These are phyloP conservation scores for Chlorops oryzae DNA, from an alignment of 1,140 invertebrate species.

Conservation along the genomic window DNA sequence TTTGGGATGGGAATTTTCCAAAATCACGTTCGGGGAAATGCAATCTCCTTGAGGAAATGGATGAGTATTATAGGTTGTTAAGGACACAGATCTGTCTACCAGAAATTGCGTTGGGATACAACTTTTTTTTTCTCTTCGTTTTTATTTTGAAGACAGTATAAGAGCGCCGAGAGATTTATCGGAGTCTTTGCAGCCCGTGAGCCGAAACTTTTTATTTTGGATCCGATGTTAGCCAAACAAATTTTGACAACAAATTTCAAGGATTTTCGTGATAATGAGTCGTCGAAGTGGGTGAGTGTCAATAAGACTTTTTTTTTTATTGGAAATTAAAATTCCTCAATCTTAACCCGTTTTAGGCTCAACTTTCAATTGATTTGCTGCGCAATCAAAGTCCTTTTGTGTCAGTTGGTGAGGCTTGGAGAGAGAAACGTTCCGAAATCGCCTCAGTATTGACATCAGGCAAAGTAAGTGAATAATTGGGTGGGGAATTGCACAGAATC, in stretches of 20 bases:
- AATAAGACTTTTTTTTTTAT: conserved; percentile 8
- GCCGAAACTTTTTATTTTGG: conserved; percentile 50
- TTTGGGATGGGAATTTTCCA: conserved; percentile 48
- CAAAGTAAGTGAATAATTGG: conserved; percentile 34
- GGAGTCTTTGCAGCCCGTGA: conserved; percentile 47
- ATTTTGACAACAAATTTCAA: conserved; percentile 51
- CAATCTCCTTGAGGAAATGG: conserved; percentile 32
- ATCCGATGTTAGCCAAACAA: conserved; percentile 51
- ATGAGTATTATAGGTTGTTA: conserved; percentile 32
- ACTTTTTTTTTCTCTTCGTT: conserved; percentile 10
- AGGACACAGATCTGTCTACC: no score
- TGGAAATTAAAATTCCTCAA: conserved; percentile 37
- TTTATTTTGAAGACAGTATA: conserved; percentile 32
- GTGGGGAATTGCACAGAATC: no score
- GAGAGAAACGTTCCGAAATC: conserved; percentile 50
- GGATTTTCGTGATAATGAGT: conserved; percentile 41
- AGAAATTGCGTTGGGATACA: not conserved
- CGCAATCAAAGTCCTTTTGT: conserved; percentile 48
- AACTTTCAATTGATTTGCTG: conserved; percentile 48
- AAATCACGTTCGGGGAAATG: conserved; percentile 31
- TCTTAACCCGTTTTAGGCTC: no score
- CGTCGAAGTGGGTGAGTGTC: conserved; percentile 11
- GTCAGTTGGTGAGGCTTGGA: conserved; percentile 50
- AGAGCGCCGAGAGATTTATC: conserved; percentile 30
- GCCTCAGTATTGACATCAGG: conserved; percentile 51